Evolutionary conservation across 1,140 invertebrate species (phyloP).

Genomic region (Heliconius hermathena): DNA sequence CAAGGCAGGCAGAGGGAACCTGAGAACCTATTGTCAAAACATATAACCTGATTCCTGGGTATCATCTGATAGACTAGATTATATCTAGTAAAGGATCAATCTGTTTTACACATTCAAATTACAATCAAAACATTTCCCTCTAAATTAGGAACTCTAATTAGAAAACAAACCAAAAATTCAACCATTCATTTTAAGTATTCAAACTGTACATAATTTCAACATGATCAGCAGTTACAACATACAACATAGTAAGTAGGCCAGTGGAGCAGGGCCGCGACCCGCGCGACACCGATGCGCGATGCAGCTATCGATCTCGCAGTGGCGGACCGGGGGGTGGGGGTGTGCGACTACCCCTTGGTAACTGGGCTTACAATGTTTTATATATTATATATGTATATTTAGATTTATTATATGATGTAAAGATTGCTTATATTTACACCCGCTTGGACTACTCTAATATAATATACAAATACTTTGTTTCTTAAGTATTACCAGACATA

Average conservation of each 20-base stretch:
- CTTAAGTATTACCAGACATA: no score
- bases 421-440: no score
- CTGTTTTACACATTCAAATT: no score
- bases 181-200: not conserved
- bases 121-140: no score
- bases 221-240: not conserved
- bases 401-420: not conserved
- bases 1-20: no score
- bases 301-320: constrained; percentile 40
- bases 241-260: constrained; percentile 32
- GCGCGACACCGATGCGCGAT: constrained; percentile 38
- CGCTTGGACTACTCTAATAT: no score
- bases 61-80: no score
- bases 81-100: no score
- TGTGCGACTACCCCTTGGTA: not conserved
- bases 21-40: no score
- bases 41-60: no score
- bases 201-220: constrained; percentile 10
- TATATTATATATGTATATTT: not conserved
- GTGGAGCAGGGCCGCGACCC: constrained; percentile 36
- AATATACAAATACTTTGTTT: no score
- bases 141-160: no score
- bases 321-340: constrained; percentile 5
- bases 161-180: not conserved
- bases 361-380: not conserved